Evolutionary conservation across 1,140 invertebrate genomes (phyloP).

Genomic region (Hycleus phaleratus): DNA sequence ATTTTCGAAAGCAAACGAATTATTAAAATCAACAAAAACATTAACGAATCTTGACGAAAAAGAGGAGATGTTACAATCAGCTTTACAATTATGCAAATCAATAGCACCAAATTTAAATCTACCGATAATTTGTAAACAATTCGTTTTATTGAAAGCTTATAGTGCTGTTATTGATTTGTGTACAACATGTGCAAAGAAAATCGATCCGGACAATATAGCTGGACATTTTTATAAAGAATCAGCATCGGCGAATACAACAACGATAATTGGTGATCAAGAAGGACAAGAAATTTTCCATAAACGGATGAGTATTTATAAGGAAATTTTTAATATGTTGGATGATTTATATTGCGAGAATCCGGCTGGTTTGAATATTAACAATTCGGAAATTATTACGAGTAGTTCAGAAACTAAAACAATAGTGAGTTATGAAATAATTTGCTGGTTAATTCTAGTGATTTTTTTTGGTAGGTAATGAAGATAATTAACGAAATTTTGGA

Average conservation of each 20-base stretch:
- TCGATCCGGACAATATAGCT: conserved; percentile 83
- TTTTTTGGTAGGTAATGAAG: not conserved
- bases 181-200: conserved; percentile 70
- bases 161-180: conserved; percentile 84
- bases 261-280: conserved; percentile 52
- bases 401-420: not conserved
- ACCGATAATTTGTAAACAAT: conserved; percentile 66
- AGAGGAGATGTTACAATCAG: conserved; percentile 65
- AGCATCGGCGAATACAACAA: conserved; percentile 44
- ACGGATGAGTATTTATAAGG: conserved; percentile 81
- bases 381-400: conserved; percentile 4
- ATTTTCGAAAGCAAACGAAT: conserved; percentile 87
- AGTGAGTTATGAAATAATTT: no score
- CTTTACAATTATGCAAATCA: conserved; percentile 79
- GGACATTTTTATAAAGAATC: conserved; percentile 84
- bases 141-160: conserved; percentile 71
- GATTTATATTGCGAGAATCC: conserved; percentile 53
- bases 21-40: conserved; percentile 70
- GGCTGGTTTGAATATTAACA: not conserved
- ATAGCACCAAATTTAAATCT: conserved; percentile 75
- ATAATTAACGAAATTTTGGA: conserved; percentile 40
- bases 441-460: not conserved
- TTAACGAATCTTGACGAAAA: conserved; percentile 61
- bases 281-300: conserved; percentile 62
- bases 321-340: conserved; percentile 73